These are phyloP conservation scores for Mallateleia sp. DNA, from an alignment of 2,888 invertebrate species.

Conservation along the genomic window DNA sequence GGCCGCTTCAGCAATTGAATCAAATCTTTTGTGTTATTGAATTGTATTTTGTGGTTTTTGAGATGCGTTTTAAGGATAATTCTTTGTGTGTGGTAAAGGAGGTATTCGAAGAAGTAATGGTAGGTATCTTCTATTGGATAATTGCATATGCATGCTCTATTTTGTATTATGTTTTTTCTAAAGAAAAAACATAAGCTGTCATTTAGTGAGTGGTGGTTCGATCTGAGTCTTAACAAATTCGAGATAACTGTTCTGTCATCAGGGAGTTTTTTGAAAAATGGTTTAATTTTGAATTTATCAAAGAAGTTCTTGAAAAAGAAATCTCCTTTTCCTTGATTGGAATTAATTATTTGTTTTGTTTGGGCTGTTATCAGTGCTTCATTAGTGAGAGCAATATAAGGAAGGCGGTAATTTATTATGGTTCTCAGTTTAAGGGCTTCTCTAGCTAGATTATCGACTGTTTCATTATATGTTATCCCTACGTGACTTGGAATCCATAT, in stretches of 20 bases:
- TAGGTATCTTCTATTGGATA: slow-evolving; percentile 20
- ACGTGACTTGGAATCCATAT: slow-evolving; percentile 42
- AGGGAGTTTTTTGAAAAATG: slow-evolving; percentile 41
- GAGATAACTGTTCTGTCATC: slow-evolving; percentile 15
- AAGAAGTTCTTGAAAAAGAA: slow-evolving; percentile 36
- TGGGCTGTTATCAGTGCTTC: neutral
- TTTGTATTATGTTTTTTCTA: slow-evolving; percentile 44
- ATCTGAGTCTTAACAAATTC: slow-evolving; percentile 16
- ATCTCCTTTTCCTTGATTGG: neutral
- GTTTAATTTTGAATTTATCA: neutral
- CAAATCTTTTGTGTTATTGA: no score
- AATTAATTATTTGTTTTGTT: slow-evolving; percentile 16
- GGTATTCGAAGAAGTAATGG: slow-evolving; percentile 52
- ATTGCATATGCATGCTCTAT: slow-evolving; percentile 19
- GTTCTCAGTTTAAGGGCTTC: neutral
- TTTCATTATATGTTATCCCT: slow-evolving; percentile 24
- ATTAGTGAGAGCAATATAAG: neutral
- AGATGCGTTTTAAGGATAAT: no score
- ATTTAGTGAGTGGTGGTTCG: slow-evolving; percentile 34
- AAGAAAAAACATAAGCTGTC: slow-evolving; percentile 10
- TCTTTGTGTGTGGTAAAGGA: no score
- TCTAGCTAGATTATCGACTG: slow-evolving; percentile 32
- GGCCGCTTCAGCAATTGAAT: no score
- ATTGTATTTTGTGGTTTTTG: no score
- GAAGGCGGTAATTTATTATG: neutral